Evolutionary conservation across 2,888 invertebrate species (phyloP), one percentile per base, ranked within the genome.

Genomic region (Drosophila suboccidentalis): DNA sequence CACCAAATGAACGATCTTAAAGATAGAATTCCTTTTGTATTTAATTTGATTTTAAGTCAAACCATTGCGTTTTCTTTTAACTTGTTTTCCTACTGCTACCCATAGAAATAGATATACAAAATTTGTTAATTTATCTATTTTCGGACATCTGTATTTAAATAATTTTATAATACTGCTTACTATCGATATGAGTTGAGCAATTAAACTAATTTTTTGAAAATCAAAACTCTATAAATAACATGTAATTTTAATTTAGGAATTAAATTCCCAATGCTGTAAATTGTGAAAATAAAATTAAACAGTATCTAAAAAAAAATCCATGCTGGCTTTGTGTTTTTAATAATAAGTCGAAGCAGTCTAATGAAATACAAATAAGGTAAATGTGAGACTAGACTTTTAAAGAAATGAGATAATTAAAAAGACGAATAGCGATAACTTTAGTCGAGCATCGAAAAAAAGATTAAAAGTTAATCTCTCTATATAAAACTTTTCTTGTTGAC

Each of bases 1-100:
- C 85, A 89, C 78, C 49, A 64, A 58, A 58, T 34, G 39, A 62
- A 59, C 43, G 51, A 78, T 75, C 67, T 66, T 63, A 66, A 60
- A 64, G 38, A 61, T 76, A 47, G 47, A 79, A 84, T 84, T 84
- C 73, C 71, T 81, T 75, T 81, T 67, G 75, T 84, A 87, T 81
- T 76, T 77, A 71, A 69, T 75, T 80, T 75, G 70, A 74, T 71
- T 70, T 68, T 82, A 85, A 87, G 86, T 67, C 57, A 43, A 63
- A 34, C 17, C 34, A 17, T 53, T 46, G 10, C 43, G 36, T 43
- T 63, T 43, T 19, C 22, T 51, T 80, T 72, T 49, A 80, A 62
- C 22, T 57, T 63, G 62, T 72, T 67, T 49, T 34, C 15, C 19
- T 22, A 6, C 13, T 65, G 44, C 54, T 65, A 46, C 15, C 34